A percentile compares a stretch with the other conserved stretches of the same genome.
These are phyloP conservation scores for Gari tellinella DNA, from an alignment of 2,888 invertebrate species.

Conservation along the genomic window DNA sequence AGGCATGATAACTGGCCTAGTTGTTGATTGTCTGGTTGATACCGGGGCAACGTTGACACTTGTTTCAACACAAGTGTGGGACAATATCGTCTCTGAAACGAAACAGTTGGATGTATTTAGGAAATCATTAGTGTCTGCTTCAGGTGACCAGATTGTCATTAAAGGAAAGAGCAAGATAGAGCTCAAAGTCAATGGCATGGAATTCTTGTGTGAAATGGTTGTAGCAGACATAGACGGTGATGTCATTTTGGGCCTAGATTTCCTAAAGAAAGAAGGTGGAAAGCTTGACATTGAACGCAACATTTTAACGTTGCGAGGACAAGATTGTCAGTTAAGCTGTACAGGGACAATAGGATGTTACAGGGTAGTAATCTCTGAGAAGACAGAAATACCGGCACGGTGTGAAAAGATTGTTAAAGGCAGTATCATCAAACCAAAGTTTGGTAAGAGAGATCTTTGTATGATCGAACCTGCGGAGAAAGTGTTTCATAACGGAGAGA, in stretches of 20 bases:
- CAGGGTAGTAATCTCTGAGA: background rate
- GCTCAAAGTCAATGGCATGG: background rate
- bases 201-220: background rate
- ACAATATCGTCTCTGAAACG: background rate
- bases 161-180: background rate
- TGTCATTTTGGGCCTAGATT: background rate
- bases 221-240: background rate
- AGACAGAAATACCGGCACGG: background rate
- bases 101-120: background rate
- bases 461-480: background rate
- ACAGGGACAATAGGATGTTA: too few species aligned
- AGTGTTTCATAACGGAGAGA: too few species aligned
- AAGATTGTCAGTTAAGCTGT: background rate
- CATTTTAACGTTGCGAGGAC: background rate
- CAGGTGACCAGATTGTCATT: background rate
- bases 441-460: background rate
- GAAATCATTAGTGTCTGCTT: background rate
- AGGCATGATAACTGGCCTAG: background rate
- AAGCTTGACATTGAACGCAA: background rate
- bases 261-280: constrained; percentile 1
- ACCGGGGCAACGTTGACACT: constrained; percentile 15
- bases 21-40: constrained; percentile 5
- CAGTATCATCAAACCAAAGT: background rate
- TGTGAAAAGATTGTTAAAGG: background rate
- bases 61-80: constrained; percentile 1